These are phyloP conservation scores for Poeciliopsis gracilis DNA, from an alignment of 2,797 vertebrate species.

Conservation along the genomic window DNA sequence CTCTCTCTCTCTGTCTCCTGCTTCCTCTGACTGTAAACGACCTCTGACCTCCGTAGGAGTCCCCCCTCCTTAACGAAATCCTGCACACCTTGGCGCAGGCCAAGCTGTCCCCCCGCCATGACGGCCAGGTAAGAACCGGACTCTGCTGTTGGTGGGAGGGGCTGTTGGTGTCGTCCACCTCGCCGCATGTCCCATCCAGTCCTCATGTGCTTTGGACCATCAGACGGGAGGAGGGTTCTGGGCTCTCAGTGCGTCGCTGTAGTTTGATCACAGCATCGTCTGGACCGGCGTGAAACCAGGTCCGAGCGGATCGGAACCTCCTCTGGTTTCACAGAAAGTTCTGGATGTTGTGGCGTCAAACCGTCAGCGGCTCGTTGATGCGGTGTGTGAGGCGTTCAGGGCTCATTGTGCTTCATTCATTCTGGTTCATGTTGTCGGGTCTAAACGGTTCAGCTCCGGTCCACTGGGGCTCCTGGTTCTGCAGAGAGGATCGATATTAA, in stretches of 20 bases:
- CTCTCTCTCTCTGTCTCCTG: slow-evolving; percentile 62
- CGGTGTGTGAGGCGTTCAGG: slow-evolving; percentile 30
- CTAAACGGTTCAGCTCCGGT: slow-evolving; percentile 53
- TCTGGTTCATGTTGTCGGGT: slow-evolving; percentile 45
- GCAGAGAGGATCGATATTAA: not conserved
- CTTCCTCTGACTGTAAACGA: slow-evolving; percentile 49
- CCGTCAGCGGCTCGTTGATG: slow-evolving; percentile 26
- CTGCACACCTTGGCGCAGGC: slow-evolving; percentile 78
- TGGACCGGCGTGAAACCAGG: slow-evolving; percentile 16
- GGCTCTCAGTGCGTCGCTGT: slow-evolving; percentile 57
- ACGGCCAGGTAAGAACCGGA: slow-evolving; percentile 78
- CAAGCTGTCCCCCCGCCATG: slow-evolving; percentile 52
- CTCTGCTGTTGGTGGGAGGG: slow-evolving; percentile 52
- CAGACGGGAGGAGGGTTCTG: slow-evolving; percentile 17
- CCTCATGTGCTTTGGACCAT: slow-evolving; percentile 62
- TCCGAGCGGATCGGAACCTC: slow-evolving; percentile 6
- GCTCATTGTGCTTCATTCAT: slow-evolving; percentile 60
- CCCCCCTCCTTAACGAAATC: slow-evolving; percentile 84
- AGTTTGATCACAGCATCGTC: slow-evolving; percentile 10
- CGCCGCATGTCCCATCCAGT: slow-evolving; percentile 70
- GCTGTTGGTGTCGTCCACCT: slow-evolving; percentile 47
- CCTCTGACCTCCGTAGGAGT: slow-evolving; percentile 72
- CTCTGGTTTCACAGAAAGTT: not conserved
- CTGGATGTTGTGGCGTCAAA: not conserved
- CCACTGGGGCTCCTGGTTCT: not conserved